phyloP scores from a whole-genome alignment of 2,888 invertebrate genomes.

The Eurytoma californica region DNA sequence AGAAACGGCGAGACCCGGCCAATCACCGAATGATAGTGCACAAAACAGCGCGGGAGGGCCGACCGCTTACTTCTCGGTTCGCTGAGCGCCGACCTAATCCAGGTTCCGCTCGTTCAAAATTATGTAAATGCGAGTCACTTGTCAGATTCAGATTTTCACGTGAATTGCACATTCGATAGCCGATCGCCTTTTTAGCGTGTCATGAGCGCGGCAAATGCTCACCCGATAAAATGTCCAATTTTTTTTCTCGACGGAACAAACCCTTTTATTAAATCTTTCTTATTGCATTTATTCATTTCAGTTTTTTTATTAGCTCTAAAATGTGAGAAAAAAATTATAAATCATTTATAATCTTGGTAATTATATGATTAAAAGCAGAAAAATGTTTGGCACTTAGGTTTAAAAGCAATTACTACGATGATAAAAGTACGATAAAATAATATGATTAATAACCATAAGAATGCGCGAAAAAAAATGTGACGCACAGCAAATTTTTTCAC shows the following conservation, averaged over 20 bases:
- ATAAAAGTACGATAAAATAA: too few relatives aligned
- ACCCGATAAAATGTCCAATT: neutral
- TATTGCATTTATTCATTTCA: constrained; percentile 6
- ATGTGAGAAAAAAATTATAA: too few relatives aligned
- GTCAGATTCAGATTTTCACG: constrained; percentile 1
- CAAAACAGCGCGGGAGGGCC: neutral
- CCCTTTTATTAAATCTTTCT: constrained; percentile 2
- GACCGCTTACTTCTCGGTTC: neutral
- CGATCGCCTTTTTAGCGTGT: constrained; percentile 14
- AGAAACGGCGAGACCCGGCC: neutral
- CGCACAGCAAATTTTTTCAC: too few relatives aligned
- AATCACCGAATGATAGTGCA: constrained; percentile 10
- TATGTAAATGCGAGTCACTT: constrained; percentile 23
- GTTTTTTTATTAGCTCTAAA: too few relatives aligned
- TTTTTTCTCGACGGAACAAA: neutral
- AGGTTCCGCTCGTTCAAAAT: constrained; percentile 29
- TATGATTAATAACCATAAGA: too few relatives aligned
- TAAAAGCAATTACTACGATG: too few relatives aligned
- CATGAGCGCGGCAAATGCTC: neutral
- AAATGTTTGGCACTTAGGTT: too few relatives aligned
- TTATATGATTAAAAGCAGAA: too few relatives aligned
- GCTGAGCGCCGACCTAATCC: constrained; percentile 15
- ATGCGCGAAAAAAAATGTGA: too few relatives aligned
- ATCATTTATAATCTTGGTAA: too few relatives aligned
- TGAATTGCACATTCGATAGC: neutral